Evolutionary conservation across 2,888 invertebrate genomes (phyloP), one percentile per base, ranked within the genome.

Genomic region (Phlogophora meticulosa): DNA sequence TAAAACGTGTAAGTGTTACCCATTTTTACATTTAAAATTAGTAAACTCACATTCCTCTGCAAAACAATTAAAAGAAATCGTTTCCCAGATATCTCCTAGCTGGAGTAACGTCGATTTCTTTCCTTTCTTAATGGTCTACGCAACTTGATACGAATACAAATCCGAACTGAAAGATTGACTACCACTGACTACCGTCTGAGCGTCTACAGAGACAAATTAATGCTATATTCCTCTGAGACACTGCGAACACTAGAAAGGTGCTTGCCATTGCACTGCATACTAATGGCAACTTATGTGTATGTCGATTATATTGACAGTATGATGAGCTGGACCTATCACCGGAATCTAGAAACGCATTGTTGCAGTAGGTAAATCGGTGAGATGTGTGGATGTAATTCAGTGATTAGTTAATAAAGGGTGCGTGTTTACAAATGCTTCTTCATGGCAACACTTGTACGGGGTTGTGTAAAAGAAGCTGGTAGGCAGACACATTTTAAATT

Each of bases 191-290:
- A 40, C 60, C 56, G 57, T 68, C 71, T 74, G 63, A 48, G 57
- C 64, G 64, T 65, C 69, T 71, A 53, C 43, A 65, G 72, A 75
- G 80, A 76, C 79, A 79, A 78, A 83, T 83, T 84, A 81, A 82
- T 82, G 78, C 76, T 77, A 79, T 81, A 80, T 79, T 76, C 82
- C 55, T 60, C 36, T 49, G 68, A 66, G 74, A 76, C 76, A 67
- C n/a, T 66, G 59, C 48, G 64, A 53, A 57, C 61, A 63, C 51
- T 66, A 78, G 75, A 75, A 77, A 78, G 75, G 73, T 53, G 65
- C 57, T 71, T 51, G 17, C 46, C 24, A 52, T 52, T 55, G 58
- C 63, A 48, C 45, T 58, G 77, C 45, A 72, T 72, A 66, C 65
- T 72, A 66, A 75, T 65, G 20, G 42, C 36, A 43, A 32, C 24